Evolutionary conservation across 1,140 invertebrate genomes (phyloP), one percentile per base, ranked within the genome.

Genomic region (Hyposmocoma kahamanoa): DNA sequence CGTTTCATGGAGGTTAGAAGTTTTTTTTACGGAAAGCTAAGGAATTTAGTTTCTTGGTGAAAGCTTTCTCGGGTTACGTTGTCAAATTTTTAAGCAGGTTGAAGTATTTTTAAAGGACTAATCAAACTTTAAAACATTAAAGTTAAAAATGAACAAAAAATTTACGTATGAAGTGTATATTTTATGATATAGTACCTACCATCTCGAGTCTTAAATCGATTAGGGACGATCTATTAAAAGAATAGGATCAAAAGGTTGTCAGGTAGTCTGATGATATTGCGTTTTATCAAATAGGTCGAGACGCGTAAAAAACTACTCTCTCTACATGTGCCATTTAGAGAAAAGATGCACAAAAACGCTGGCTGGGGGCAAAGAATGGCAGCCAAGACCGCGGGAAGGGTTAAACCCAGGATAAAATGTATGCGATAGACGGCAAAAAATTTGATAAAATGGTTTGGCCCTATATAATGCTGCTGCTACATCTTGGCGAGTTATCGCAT

Each of bases 291-390:
- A 77, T 65, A 73, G 69, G 58, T 67, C 56, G 58, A 69, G 57
- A 60, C 22, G 39, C 50, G 50, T 62, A 75, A 74, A 81, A 81
- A 85, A 75, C 62, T 42, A 46, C 56, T 58, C 67, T 74, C 75
- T 75, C 74, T 80, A 72, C 78, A 85, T 85, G 76, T 82, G 82
- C 79, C 76, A 85, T 83, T 85, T 83, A 82, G 81, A 82, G 83
- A 72, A 73, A 63, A 73, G 64, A 67, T 54, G 47, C 42, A 67
- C 67, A 83, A 85, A 85, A 84, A 82, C 80, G 48, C 46, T 50
- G 69, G 73, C 66, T 58, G 69, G 66, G 69, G 71, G 70, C 68
- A 77, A 83, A 81, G 82, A 80, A 83, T 70, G 67, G 72, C 65
- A 77, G 76, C 55, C 50, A 58, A 66, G 67, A 69, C 63, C 70